A percentile compares a stretch with the other conserved stretches of the same genome.
Evolutionary conservation across 2,113 vertebrate species (phyloP).

Genomic region (Myiozetetes cayanensis): DNA sequence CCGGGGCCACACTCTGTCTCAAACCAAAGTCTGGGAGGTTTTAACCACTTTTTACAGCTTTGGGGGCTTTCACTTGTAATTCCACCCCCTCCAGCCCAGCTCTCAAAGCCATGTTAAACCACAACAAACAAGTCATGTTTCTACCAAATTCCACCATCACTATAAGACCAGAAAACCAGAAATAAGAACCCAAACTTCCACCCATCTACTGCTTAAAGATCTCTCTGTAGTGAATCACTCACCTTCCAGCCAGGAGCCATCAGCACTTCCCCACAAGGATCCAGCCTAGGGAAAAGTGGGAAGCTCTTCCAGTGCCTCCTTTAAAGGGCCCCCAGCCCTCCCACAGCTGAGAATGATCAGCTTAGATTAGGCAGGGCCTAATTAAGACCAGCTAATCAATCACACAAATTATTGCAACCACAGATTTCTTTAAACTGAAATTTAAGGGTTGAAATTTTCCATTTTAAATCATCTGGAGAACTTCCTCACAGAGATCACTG

Average conservation of each 20-base stretch:
- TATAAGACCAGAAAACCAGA: rapidly evolving
- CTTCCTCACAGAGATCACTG: neutral
- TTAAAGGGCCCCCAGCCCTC: neutral
- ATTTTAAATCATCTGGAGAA: neutral
- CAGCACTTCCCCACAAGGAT: rapidly evolving
- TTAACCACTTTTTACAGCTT: neutral
- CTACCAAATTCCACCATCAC: rapidly evolving
- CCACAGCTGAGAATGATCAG: neutral
- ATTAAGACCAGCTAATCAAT: neutral
- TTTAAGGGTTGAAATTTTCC: neutral
- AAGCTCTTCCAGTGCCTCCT: rapidly evolving
- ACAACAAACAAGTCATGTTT: rapidly evolving
- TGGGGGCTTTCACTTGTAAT: rapidly evolving
- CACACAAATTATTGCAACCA: neutral
- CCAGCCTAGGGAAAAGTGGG: rapidly evolving
- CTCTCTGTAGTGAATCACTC: no score
- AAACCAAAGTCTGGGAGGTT: neutral
- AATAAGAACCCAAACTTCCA: rapidly evolving
- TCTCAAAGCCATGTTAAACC: rapidly evolving
- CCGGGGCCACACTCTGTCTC: neutral
- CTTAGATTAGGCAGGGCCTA: rapidly evolving
- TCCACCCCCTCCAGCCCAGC: rapidly evolving
- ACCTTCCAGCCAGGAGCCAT: neutral
- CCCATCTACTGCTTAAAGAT: no score
- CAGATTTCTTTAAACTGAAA: neutral